Base-by-base conservation (phyloP, 1,140 invertebrate species). In the Panagrolaimus sp. region DNA sequence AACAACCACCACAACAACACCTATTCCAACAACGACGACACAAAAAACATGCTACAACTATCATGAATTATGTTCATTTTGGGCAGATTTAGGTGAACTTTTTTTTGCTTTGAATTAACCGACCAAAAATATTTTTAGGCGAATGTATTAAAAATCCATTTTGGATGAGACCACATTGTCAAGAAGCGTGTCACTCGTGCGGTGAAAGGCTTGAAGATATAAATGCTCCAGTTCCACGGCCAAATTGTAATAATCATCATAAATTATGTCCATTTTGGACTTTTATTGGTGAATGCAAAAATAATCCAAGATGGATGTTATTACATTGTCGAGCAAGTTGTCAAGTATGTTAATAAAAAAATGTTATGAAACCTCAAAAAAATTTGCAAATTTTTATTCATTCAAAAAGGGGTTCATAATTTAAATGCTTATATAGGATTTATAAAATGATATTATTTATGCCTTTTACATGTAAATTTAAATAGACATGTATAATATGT, bases 81-180 rank as follows among this genome's bases (percentile, higher is more conserved):
- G 74, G 74, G 65, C 75, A 23, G 76, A 27, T 57, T 20, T 57
- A 11, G 51, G 51, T 57, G 7, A 38, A 38, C 7, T 4, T 4
- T 38, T 4, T 38, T 38, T 38, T 38, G 31, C 2, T 38, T 7
- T 38, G 31, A 38, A 4, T 4, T 7, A 2, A 4, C 7, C 7
- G 31, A 4, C 2, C 31, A 38, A 38, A 38, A 38, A 38, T 38
- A 38, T 38, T 4, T 38, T 38, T 38, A 38, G 31, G 31, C 2
- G 74, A 75, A 75, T 75, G 74, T 62, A 47, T 68, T 42, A 77
- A 76, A 2, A 75, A 75, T 64, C 74, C 74, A 2, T 76, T 76
- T 62, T 76, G 74, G 74, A 76, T 76, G 74, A 66, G 74, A 14
- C 74, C 74, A 27, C 70, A 77, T 62, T 76, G 74, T 25, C 76